Conservation (phyloP, 2,797 vertebrate genomes). For the Tragopan temminckii region DNA sequence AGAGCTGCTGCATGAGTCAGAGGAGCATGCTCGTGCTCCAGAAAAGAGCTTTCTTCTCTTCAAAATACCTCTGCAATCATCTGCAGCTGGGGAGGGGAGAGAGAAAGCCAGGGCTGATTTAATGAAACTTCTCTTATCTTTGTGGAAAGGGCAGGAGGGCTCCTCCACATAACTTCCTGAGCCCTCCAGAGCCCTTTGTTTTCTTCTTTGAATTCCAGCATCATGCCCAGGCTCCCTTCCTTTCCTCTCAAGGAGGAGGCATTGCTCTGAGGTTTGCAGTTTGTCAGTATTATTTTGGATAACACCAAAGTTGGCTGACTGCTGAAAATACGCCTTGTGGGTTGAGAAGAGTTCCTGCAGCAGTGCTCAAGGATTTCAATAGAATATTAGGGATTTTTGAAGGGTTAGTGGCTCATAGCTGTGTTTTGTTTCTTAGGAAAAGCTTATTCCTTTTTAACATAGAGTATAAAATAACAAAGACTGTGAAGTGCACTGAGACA, state of each 20-base stretch:
- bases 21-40: constrained; percentile 42
- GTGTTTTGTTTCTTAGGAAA: constrained; percentile 69
- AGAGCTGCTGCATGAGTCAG: constrained; percentile 58
- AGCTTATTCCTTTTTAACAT: constrained; percentile 68
- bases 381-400: constrained; percentile 65
- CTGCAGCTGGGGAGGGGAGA: constrained; percentile 19
- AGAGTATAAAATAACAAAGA: constrained; percentile 66
- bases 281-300: constrained; percentile 62
- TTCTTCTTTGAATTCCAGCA: constrained; percentile 45
- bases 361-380: constrained; percentile 53
- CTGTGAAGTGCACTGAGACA: constrained; percentile 57
- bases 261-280: constrained; percentile 52
- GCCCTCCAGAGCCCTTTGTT: constrained; percentile 61
- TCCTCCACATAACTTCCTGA: constrained; percentile 57
- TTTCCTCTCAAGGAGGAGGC: neutral
- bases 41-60: constrained; percentile 43
- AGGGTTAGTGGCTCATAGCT: constrained; percentile 68
- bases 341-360: constrained; percentile 66
- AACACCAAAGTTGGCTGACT: neutral
- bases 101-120: neutral
- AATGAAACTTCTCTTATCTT: constrained; percentile 35
- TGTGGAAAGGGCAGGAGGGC: constrained; percentile 19
- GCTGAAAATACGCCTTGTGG: constrained; percentile 58
- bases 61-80: constrained; percentile 67
- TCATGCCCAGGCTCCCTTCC: neutral